phyloP scores from a whole-genome alignment of 2,888 invertebrate genomes.

The Drosophila anomalata region DNA sequence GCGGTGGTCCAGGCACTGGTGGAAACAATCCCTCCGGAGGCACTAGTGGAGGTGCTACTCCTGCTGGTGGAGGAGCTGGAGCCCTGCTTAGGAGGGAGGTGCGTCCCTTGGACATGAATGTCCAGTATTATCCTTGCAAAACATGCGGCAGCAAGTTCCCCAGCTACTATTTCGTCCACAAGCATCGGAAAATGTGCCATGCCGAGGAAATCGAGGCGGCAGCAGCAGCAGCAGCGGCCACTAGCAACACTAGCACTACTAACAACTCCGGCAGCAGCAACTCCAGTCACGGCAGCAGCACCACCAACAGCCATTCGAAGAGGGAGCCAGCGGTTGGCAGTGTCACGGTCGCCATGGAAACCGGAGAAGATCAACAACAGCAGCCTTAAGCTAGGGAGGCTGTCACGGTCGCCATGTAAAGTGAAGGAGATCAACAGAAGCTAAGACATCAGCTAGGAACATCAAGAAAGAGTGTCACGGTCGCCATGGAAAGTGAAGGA shows the following conservation, averaged over 20 bases:
- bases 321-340: slow-evolving; percentile 19
- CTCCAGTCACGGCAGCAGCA: slow-evolving; percentile 26
- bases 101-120: slow-evolving; percentile 89
- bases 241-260: slow-evolving; percentile 33
- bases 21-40: neutral
- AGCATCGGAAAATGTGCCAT: slow-evolving; percentile 94
- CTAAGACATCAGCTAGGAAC: neutral
- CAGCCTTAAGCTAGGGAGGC: neutral
- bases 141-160: slow-evolving; percentile 96
- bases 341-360: neutral
- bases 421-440: no score
- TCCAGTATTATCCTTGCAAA: slow-evolving; percentile 97
- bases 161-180: slow-evolving; percentile 96
- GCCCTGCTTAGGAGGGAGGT: slow-evolving; percentile 85
- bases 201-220: slow-evolving; percentile 84
- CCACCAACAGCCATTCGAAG: slow-evolving; percentile 17
- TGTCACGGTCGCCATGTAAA: neutral
- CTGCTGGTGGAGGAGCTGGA: neutral
- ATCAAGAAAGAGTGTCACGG: slow-evolving; percentile 12
- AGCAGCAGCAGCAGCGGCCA: slow-evolving; percentile 35
- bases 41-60: neutral
- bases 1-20: neutral
- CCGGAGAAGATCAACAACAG: slow-evolving; percentile 8
- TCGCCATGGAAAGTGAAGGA: neutral
- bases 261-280: slow-evolving; percentile 13